Percentiles rank a stretch among this genome's conserved stretches.
Conservation (phyloP, 2,888 invertebrate genomes). For the Drosophila niveifrons region DNA sequence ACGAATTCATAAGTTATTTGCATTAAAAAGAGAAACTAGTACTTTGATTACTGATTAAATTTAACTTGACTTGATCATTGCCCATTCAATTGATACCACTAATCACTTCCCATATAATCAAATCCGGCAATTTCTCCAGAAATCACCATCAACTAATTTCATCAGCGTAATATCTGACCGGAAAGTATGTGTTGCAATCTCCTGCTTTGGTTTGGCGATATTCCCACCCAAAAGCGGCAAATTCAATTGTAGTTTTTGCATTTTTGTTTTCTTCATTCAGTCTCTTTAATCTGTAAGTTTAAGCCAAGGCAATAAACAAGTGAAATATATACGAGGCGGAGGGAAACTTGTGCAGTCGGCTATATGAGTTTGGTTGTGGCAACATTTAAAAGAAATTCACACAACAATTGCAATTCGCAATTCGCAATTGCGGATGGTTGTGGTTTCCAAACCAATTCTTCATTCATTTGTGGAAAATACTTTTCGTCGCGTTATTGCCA, state of each 20-base stretch:
- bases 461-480: slow-evolving; percentile 37
- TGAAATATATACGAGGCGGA: slow-evolving; percentile 41
- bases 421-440: slow-evolving; percentile 65
- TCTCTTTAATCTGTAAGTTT: slow-evolving; percentile 52
- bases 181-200: slow-evolving; percentile 27
- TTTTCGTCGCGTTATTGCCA: slow-evolving; percentile 64
- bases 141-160: slow-evolving; percentile 44
- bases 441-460: slow-evolving; percentile 46
- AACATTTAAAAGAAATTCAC: slow-evolving; percentile 74
- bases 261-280: slow-evolving; percentile 15
- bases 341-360: slow-evolving; percentile 50
- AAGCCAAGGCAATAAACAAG: slow-evolving; percentile 52
- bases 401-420: slow-evolving; percentile 65
- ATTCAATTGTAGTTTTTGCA: slow-evolving; percentile 27
- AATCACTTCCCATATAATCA: slow-evolving; percentile 42
- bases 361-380: slow-evolving; percentile 51
- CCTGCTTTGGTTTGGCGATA: slow-evolving; percentile 23
- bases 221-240: slow-evolving; percentile 33
- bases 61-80: too few species aligned
- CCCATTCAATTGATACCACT: neutral
- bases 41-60: too few species aligned
- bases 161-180: slow-evolving; percentile 22
- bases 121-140: slow-evolving; percentile 42
- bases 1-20: too few species aligned
- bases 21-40: too few species aligned